These are phyloP conservation scores for Chromis chromis DNA, from an alignment of 2,797 vertebrate species.

Conservation along the genomic window DNA sequence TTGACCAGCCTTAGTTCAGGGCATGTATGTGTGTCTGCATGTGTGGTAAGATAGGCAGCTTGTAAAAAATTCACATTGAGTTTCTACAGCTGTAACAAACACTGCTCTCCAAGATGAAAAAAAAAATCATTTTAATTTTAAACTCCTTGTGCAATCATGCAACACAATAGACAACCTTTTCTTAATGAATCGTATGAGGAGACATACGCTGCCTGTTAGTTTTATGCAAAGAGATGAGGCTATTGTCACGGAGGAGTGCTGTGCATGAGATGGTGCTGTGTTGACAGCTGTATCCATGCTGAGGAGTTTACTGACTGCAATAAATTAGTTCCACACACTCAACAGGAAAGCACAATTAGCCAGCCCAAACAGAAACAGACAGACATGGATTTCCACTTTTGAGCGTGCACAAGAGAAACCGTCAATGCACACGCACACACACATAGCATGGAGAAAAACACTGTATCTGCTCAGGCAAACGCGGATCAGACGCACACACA, in stretches of 20 bases:
- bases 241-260: conserved; percentile 29
- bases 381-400: conserved; percentile 32
- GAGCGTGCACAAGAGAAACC: conserved; percentile 15
- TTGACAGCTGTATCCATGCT: conserved; percentile 70
- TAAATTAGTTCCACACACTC: conserved; percentile 74
- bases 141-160: conserved; percentile 4
- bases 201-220: conserved; percentile 18
- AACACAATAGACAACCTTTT: neutral
- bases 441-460: conserved; percentile 13
- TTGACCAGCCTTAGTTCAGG: neutral
- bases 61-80: conserved; percentile 3
- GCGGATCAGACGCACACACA: conserved; percentile 20
- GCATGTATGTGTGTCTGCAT: conserved; percentile 8
- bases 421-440: neutral
- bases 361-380: conserved; percentile 57
- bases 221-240: conserved; percentile 22
- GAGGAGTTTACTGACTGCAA: conserved; percentile 77
- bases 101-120: neutral
- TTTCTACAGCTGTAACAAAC: conserved; percentile 7
- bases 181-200: conserved; percentile 3
- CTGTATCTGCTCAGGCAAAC: conserved; percentile 18
- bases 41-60: neutral
- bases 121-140: conserved; percentile 12
- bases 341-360: conserved; percentile 69
- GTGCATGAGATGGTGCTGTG: conserved; percentile 44